phyloP scores from a whole-genome alignment of 2,888 invertebrate genomes.

The Lamproptera curius region DNA sequence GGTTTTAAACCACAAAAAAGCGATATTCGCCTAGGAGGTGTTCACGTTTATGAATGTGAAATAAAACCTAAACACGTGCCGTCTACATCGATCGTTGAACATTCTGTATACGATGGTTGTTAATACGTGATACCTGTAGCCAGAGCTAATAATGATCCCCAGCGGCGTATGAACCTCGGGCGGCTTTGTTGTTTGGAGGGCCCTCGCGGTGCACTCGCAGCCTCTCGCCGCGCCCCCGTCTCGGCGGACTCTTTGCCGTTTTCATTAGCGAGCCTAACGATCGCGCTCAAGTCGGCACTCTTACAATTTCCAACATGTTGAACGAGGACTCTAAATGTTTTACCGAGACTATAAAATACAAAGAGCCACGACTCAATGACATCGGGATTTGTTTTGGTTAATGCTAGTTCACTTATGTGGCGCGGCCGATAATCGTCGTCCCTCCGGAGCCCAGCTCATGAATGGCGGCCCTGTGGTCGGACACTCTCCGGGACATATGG shows the following conservation, averaged over 20 bases:
- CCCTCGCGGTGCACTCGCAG: slow-evolving; percentile 8
- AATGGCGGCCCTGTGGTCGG: slow-evolving; percentile 16
- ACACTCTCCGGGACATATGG: slow-evolving; percentile 17
- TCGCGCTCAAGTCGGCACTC: too few relatives aligned
- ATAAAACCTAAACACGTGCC: neutral
- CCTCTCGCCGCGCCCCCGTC: neutral
- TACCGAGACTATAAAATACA: neutral
- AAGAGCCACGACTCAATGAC: neutral
- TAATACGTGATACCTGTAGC: slow-evolving; percentile 7
- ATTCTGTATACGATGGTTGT: neutral
- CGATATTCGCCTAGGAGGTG: too few relatives aligned
- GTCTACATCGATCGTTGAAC: neutral
- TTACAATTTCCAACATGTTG: too few relatives aligned
- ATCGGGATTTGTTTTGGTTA: slow-evolving; percentile 5
- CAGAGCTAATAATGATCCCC: slow-evolving; percentile 8
- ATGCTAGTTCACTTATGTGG: slow-evolving; percentile 13
- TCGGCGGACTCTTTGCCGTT: slow-evolving; percentile 28
- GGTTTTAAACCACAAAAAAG: too few relatives aligned
- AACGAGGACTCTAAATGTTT: too few relatives aligned
- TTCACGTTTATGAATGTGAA: too few relatives aligned
- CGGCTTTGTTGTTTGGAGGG: slow-evolving; percentile 11
- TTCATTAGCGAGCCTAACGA: slow-evolving; percentile 32
- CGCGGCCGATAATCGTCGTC: slow-evolving; percentile 11
- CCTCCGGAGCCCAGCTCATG: slow-evolving; percentile 13
- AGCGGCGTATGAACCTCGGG: slow-evolving; percentile 1